Conservation (phyloP, 2,888 invertebrate species). For the Meteorus cinctellus region DNA sequence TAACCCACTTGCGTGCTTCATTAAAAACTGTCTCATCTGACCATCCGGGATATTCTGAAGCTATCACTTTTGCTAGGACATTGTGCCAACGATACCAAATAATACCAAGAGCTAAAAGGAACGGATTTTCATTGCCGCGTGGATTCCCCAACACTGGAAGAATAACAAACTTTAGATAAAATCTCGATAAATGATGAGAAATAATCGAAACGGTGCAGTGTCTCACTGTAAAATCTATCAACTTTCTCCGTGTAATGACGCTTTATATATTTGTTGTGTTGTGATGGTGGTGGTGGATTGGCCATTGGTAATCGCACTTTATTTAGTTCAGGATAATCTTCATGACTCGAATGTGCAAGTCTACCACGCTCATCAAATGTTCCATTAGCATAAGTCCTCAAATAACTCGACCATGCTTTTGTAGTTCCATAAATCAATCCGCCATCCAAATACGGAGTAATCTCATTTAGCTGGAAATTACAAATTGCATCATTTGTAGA, state of each 20-base stretch:
- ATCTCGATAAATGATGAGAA: too few species aligned
- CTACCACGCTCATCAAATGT: constrained; percentile 72
- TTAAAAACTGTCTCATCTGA: constrained; percentile 75
- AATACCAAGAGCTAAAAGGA: constrained; percentile 75
- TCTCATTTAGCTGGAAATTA: constrained; percentile 76
- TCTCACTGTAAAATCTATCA: constrained; percentile 76
- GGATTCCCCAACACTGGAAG: constrained; percentile 75
- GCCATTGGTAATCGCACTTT: constrained; percentile 75
- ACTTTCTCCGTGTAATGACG: constrained; percentile 73
- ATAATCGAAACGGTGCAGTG: too few species aligned
- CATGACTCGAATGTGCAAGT: constrained; percentile 72
- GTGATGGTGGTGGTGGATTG: constrained; percentile 77
- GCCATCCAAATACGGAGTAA: constrained; percentile 78
- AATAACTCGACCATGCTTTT: constrained; percentile 77
- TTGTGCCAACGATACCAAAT: constrained; percentile 77
- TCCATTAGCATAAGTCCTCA: constrained; percentile 75
- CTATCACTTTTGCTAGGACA: constrained; percentile 71
- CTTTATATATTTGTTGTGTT: constrained; percentile 70
- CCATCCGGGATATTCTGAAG: constrained; percentile 68
- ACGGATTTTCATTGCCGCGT: constrained; percentile 76
- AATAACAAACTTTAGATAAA: constrained; percentile 13
- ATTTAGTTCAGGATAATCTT: constrained; percentile 76
- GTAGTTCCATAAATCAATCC: constrained; percentile 78
- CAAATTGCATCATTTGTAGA: neutral
- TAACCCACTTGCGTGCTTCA: constrained; percentile 77